Evolutionary conservation across 2,888 invertebrate genomes (phyloP).

Genomic region (Caenorhabditis macrosperma): DNA sequence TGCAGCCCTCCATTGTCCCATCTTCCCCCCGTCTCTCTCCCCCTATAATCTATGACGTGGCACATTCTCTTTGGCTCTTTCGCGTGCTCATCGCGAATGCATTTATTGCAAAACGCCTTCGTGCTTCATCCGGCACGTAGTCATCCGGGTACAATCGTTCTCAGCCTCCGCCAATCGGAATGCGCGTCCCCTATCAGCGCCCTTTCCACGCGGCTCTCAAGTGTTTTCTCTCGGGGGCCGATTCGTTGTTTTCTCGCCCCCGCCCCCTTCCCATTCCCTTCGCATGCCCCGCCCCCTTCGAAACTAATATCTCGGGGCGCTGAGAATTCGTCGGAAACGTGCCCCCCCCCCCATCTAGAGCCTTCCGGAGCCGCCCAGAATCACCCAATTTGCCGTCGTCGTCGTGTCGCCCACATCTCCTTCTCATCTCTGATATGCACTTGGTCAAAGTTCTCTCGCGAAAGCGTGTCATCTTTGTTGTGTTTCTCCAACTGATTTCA

Average conservation of each 20-base stretch:
- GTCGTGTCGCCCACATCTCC: conserved; percentile 16
- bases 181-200: not conserved
- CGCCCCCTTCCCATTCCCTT: not conserved
- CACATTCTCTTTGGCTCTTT: too few relatives aligned
- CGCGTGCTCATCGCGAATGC: conserved; percentile 25
- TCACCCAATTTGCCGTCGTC: conserved; percentile 41
- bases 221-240: conserved; percentile 5
- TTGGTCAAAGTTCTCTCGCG: conserved; percentile 26
- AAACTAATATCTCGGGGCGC: conserved; percentile 48
- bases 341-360: not conserved
- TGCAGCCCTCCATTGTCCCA: not conserved
- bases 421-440: conserved; percentile 41
- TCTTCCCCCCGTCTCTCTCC: not conserved
- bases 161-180: not conserved
- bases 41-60: not conserved
- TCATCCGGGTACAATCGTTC: not conserved
- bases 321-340: not conserved
- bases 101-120: conserved; percentile 1
- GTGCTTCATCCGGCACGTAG: not conserved
- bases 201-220: not conserved
- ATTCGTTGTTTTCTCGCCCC: not conserved
- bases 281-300: not conserved
- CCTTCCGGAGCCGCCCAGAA: conserved; percentile 22
- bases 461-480: conserved; percentile 24
- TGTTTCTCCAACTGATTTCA: conserved; percentile 23